Evolutionary conservation across 2,113 vertebrate species (phyloP).

Genomic region (Mus spicilegus): DNA sequence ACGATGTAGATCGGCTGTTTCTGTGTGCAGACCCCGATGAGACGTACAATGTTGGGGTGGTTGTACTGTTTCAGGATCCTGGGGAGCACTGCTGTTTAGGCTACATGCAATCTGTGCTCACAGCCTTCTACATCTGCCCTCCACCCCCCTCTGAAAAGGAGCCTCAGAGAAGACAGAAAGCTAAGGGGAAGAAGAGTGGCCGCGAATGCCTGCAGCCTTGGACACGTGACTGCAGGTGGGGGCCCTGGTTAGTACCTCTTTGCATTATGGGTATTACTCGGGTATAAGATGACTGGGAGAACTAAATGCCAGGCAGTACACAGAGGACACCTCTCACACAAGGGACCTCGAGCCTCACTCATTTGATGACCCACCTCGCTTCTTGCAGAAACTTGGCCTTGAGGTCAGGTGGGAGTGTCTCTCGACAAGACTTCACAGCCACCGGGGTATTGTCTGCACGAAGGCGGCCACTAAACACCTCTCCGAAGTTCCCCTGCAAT

Average conservation of each 20-base stretch:
- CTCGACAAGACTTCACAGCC: slow-evolving; percentile 96
- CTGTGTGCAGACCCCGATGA: slow-evolving; percentile 98
- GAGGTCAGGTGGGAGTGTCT: slow-evolving; percentile 92
- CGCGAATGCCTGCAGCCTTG: accelerated
- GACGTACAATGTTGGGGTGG: slow-evolving; percentile 96
- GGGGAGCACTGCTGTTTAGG: background rate
- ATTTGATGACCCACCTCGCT: slow-evolving; percentile 89
- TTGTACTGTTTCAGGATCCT: slow-evolving; percentile 98
- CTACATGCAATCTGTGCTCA: accelerated
- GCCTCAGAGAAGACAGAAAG: accelerated
- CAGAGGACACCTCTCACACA: accelerated
- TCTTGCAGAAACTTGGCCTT: slow-evolving; percentile 98
- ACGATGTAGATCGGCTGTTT: slow-evolving; percentile 98
- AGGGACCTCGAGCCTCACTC: accelerated
- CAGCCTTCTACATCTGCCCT: background rate
- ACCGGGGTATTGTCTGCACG: slow-evolving; percentile 92
- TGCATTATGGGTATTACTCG: background rate
- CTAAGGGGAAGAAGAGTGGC: accelerated
- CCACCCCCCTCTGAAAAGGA: background rate
- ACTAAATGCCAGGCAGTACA: accelerated
- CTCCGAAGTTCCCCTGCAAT: slow-evolving; percentile 97
- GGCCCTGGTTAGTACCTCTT: background rate
- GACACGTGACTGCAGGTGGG: background rate
- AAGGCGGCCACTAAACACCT: slow-evolving; percentile 94
- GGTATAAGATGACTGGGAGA: accelerated